Conservation (phyloP, 1,140 invertebrate species). For the honey bee (Apis mellifera) region Amel_HAv3.1 CM009931.2:10841501-10842000, state of each 20-base stretch:
- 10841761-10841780: constrained; percentile 56
- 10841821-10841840: constrained; percentile 81
- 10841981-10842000: constrained; percentile 99
- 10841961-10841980: constrained; percentile 98
- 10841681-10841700: constrained; percentile 80
- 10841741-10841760: constrained; percentile 82
- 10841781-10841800: constrained; percentile 76
- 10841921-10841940: constrained; percentile 99
- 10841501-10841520: constrained; percentile 99
- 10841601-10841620: background rate
- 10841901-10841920: constrained; percentile 99
- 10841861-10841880: constrained; percentile 99
- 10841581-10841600: constrained; percentile 50
- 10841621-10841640: no score
- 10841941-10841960: constrained; percentile 99
- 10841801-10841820: constrained; percentile 66
- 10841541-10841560: constrained; percentile 99
- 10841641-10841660: background rate
- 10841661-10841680: constrained; percentile 65
- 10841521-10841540: constrained; percentile 99
- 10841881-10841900: constrained; percentile 99
- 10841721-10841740: constrained; percentile 78
- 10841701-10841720: constrained; percentile 75
- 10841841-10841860: constrained; percentile 97
- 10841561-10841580: constrained; percentile 99